Evolutionary conservation across 2,113 vertebrate species (phyloP).

Genomic region (Xenopus laevis): DNA sequence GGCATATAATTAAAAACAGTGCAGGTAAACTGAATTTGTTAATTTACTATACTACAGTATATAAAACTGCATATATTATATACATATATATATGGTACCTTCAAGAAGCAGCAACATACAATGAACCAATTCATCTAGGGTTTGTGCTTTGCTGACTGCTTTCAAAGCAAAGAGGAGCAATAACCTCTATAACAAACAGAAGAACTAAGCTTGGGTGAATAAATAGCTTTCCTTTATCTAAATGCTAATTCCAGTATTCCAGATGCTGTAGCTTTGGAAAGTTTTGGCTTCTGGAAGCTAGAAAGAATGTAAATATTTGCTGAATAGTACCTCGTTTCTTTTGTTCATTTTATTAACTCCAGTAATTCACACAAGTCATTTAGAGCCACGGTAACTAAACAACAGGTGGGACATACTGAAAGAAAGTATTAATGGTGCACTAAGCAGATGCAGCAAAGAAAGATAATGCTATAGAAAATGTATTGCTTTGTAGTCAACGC

Average conservation of each 20-base stretch:
- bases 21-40: too few relatives aligned
- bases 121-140: too few relatives aligned
- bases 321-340: too few relatives aligned
- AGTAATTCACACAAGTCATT: neutral
- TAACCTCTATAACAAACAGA: constrained; percentile 23
- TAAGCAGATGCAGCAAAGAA: neutral
- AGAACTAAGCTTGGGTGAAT: constrained; percentile 13
- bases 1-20: too few relatives aligned
- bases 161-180: constrained; percentile 4
- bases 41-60: too few relatives aligned
- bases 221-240: constrained; percentile 36
- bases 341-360: constrained; percentile 5
- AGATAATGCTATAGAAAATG: too few relatives aligned
- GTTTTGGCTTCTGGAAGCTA: constrained; percentile 6
- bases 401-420: neutral
- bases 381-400: too few relatives aligned
- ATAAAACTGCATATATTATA: too few relatives aligned
- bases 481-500: too few relatives aligned
- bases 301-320: constrained; percentile 24
- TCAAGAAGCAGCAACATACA: too few relatives aligned
- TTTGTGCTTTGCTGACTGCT: neutral
- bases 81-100: too few relatives aligned
- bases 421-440: neutral
- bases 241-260: constrained; percentile 35
- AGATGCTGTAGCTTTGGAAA: neutral